Conservation (phyloP, 2,113 vertebrate genomes). For the Gymnorhina tibicen region DNA sequence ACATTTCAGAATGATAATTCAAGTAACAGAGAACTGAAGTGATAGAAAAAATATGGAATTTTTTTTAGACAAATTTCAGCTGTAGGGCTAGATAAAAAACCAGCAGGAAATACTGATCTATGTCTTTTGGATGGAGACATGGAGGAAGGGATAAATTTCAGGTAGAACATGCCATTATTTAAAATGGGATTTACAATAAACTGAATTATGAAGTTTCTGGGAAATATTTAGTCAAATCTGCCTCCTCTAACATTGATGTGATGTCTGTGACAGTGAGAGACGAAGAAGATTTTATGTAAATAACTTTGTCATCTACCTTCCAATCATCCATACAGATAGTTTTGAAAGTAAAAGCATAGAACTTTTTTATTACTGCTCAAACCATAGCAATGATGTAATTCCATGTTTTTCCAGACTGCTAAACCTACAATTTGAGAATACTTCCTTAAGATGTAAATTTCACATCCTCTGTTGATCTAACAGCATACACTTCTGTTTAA, state of each 20-base stretch:
- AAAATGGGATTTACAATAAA: not conserved
- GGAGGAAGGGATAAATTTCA: not conserved
- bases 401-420: not conserved
- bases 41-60: fast-evolving
- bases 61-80: not conserved
- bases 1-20: not conserved
- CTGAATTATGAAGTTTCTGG: not conserved
- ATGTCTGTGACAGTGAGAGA: not conserved
- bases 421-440: not conserved
- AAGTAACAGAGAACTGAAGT: not conserved
- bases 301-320: not conserved
- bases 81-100: not conserved
- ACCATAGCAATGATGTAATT: not conserved
- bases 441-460: not conserved
- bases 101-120: not conserved
- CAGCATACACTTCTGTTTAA: not conserved
- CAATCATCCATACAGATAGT: not conserved
- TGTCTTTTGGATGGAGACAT: not conserved
- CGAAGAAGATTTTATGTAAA: not conserved
- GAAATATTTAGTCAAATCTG: not conserved
- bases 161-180: not conserved
- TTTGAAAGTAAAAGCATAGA: not conserved
- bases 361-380: not conserved
- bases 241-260: no score
- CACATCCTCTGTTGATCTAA: not conserved